Percentiles rank a stretch among this genome's conserved stretches.
These are phyloP conservation scores for Deroplatys truncata DNA, from an alignment of 2,888 invertebrate species.

Conservation along the genomic window DNA sequence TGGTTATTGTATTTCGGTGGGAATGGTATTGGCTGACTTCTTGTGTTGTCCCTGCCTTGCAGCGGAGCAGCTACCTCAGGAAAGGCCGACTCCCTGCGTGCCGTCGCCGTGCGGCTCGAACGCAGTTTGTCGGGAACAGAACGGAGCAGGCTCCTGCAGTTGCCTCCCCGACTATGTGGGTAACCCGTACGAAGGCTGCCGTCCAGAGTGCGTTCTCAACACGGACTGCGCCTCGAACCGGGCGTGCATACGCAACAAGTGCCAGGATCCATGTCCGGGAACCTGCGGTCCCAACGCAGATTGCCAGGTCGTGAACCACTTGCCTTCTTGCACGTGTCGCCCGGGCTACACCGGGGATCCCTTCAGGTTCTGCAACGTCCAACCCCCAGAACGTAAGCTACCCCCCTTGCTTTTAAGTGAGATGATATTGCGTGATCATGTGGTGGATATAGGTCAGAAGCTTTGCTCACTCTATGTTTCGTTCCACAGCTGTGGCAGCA, in stretches of 20 bases:
- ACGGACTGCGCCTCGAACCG: constrained; percentile 66
- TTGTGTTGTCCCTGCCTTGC: constrained; percentile 28
- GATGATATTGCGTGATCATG: background rate
- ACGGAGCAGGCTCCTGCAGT: constrained; percentile 53
- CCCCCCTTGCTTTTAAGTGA: background rate
- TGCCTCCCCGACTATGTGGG: constrained; percentile 57
- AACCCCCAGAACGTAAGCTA: constrained; percentile 30
- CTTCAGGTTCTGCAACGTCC: constrained; percentile 39
- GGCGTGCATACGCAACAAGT: constrained; percentile 68
- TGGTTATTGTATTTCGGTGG: background rate
- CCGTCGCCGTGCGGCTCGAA: constrained; percentile 36
- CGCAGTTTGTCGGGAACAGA: constrained; percentile 37
- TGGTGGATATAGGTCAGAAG: background rate
- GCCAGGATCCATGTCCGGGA: constrained; percentile 66
- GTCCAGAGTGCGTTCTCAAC: constrained; percentile 64
- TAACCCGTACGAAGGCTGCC: constrained; percentile 58
- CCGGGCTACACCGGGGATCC: constrained; percentile 54
- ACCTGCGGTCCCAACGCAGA: constrained; percentile 51
- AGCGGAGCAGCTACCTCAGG: constrained; percentile 38
- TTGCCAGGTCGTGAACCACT: constrained; percentile 49
- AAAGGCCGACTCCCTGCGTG: constrained; percentile 27
- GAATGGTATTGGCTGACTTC: background rate
- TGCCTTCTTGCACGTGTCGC: constrained; percentile 52
- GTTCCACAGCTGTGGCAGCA: constrained; percentile 46
- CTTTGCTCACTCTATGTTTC: constrained; percentile 35